Evolutionary conservation across 2,888 invertebrate genomes (phyloP).

Genomic region (Tridacna gigas): DNA sequence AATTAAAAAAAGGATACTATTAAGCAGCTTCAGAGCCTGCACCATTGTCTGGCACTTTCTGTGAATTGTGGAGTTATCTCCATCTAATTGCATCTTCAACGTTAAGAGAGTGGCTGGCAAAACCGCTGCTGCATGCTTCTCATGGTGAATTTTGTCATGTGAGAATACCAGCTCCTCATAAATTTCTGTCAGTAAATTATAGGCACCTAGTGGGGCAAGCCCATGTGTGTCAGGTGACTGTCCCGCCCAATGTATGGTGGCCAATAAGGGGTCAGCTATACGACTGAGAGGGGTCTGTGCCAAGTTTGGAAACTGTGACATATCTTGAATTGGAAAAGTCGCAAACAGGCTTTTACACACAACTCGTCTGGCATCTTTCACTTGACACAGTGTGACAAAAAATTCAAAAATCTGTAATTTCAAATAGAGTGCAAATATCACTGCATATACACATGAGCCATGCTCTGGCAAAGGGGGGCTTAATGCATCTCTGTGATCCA

Average conservation of each 20-base stretch:
- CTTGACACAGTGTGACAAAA: conserved; percentile 82
- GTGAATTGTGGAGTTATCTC: conserved; percentile 65
- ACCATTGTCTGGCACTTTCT: conserved; percentile 77
- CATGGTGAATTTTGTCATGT: conserved; percentile 66
- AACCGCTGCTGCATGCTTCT: conserved; percentile 70
- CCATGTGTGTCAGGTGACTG: conserved; percentile 76
- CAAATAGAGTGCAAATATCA: background rate
- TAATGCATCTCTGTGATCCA: no score
- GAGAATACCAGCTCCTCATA: conserved; percentile 77
- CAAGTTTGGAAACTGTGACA: conserved; percentile 52
- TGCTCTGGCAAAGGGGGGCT: no score
- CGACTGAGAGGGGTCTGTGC: conserved; percentile 63
- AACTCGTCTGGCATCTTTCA: conserved; percentile 73
- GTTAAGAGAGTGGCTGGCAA: conserved; percentile 74
- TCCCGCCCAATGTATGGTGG: conserved; percentile 79
- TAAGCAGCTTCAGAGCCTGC: conserved; percentile 72
- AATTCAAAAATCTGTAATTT: conserved; percentile 83
- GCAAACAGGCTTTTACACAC: conserved; percentile 67
- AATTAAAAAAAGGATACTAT: conserved; percentile 64
- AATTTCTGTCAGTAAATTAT: conserved; percentile 75
- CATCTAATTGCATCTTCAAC: conserved; percentile 59
- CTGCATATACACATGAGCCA: no score
- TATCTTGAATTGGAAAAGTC: conserved; percentile 64
- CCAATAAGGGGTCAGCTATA: conserved; percentile 77
- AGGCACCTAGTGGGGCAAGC: conserved; percentile 73